A percentile compares a stretch with the other conserved stretches of the same genome.
These are phyloP conservation scores for Nomada fucata DNA, from an alignment of 2,888 invertebrate genomes.

Conservation along the genomic window DNA sequence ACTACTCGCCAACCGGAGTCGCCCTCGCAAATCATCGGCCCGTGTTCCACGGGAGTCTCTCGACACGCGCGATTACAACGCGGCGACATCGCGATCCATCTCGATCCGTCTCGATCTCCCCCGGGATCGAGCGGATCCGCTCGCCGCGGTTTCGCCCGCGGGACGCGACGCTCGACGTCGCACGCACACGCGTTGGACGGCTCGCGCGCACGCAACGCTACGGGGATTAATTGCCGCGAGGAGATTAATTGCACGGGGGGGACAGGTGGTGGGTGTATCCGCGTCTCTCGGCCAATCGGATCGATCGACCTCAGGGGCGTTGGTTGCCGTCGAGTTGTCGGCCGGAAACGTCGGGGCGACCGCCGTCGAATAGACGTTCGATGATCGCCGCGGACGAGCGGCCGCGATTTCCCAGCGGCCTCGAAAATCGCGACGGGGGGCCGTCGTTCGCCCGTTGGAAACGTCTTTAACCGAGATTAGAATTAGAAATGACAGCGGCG, in stretches of 20 bases:
- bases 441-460: no score
- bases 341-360: slow-evolving; percentile 36
- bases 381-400: not conserved
- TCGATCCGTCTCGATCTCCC: slow-evolving; percentile 35
- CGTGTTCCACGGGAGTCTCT: not conserved
- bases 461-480: no score
- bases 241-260: slow-evolving; percentile 71
- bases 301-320: slow-evolving; percentile 66
- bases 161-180: slow-evolving; percentile 56
- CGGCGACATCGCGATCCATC: slow-evolving; percentile 28
- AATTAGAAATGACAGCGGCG: no score
- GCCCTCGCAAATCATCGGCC: not conserved
- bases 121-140: slow-evolving; percentile 36
- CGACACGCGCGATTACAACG: slow-evolving; percentile 22
- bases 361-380: slow-evolving; percentile 17
- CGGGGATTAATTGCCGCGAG: slow-evolving; percentile 72
- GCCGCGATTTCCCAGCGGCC: not conserved
- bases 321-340: slow-evolving; percentile 59
- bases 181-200: slow-evolving; percentile 22
- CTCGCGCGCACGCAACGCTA: slow-evolving; percentile 33
- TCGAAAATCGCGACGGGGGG: not conserved
- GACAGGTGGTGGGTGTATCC: slow-evolving; percentile 62
- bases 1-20: not conserved
- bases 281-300: slow-evolving; percentile 65
- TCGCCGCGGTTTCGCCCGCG: slow-evolving; percentile 34